Evolutionary conservation across 1,140 invertebrate genomes (phyloP), one percentile per base, ranked within the genome.

Genomic region (Penaeus vannamei): DNA sequence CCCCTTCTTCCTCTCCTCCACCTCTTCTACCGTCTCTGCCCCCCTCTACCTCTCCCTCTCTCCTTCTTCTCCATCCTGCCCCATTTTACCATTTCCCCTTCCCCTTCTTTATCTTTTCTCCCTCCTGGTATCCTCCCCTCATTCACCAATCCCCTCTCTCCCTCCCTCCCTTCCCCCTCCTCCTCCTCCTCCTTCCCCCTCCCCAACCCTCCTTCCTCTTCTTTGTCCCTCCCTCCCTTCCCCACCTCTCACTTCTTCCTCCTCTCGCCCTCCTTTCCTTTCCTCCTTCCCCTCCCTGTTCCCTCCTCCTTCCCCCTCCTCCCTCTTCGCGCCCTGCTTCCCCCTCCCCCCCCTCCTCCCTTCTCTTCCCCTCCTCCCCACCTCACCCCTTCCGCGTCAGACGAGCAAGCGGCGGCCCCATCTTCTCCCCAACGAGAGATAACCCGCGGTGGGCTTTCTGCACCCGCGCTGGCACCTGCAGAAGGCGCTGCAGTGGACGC

Each of bases 351-450:
- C 59, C 80, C 19, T 53, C 36, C 42, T 46, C 80, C 80, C 59
- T 53, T 22, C 59, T 53, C 36, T 53, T 36, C 80, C n/a, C 79
- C 79, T 81, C 79, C 79, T 81, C 79, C 79, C 53, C 79, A 10
- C 36, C 59, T 0, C 36, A 46, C 23, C 64, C 64, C 2, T 66
- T 66, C 64, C 64, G 64, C 64, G 22, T 2, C 64, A 66, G 22
- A 22, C 64, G 26, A 26, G 36, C 36, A 36, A 5, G 1, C 36
- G 36, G 36, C 36, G 36, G 36, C 36, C 36, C 36, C 36, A 1
- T 5, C 36, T 5, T 5, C 36, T 36, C 36, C 36, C 36, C 36
- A 1, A 1, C 36, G 5, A 36, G 5, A 5, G 36, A 36, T 5
- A n/a, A n/a, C n/a, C n/a, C n/a, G n/a, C n/a, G n/a, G n/a, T n/a